Conservation (phyloP, 2,797 vertebrate genomes). For the Galagoides demidoff region DNA sequence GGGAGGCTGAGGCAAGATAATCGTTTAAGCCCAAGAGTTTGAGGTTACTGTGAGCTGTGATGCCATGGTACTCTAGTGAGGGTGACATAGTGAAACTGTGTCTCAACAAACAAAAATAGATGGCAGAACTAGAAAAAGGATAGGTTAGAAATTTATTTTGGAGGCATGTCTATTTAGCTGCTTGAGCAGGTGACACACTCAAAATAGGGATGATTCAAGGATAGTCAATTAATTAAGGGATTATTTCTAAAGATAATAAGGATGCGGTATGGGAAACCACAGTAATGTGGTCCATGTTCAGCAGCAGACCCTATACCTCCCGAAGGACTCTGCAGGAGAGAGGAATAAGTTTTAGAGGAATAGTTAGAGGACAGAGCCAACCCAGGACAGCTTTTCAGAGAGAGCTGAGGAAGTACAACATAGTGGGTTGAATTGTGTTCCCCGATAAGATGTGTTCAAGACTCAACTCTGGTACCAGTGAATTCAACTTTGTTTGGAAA, state of each 20-base stretch:
- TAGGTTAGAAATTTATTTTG: background rate
- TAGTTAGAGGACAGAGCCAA: background rate
- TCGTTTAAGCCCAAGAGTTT: too few species aligned
- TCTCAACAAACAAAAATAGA: background rate
- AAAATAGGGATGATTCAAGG: background rate
- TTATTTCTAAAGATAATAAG: slow-evolving; percentile 1
- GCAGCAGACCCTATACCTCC: background rate
- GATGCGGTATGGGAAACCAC: background rate
- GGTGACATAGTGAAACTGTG: too few species aligned
- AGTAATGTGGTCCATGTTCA: background rate
- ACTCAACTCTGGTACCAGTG: background rate
- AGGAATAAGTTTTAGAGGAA: background rate
- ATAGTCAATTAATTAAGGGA: background rate
- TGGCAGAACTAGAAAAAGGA: background rate
- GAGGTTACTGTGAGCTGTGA: too few species aligned
- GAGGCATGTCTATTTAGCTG: too few species aligned
- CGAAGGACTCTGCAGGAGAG: background rate
- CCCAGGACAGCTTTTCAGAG: background rate
- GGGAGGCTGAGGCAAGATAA: too few species aligned
- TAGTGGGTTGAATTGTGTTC: background rate
- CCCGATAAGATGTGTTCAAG: background rate
- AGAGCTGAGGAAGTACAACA: background rate
- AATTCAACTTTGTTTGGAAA: background rate
- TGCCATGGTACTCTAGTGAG: too few species aligned
- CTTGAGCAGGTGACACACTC: background rate